Evolutionary conservation across 1,140 invertebrate genomes (phyloP).

Genomic region (Leguminivora glycinivorella): DNA sequence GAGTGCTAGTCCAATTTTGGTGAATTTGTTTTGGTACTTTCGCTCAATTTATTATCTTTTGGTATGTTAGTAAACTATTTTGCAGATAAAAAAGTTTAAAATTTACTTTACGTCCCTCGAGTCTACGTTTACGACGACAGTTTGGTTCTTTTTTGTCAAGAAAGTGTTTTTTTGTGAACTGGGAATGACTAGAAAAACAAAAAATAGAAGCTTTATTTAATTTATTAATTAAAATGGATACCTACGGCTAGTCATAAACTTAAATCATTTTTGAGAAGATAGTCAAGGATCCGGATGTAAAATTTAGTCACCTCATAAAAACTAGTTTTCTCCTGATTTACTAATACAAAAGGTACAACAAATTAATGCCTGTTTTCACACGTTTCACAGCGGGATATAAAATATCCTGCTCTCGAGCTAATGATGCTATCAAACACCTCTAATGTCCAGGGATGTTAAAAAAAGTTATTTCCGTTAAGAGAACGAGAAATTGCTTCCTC

Average conservation of each 20-base stretch:
- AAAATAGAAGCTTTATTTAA: no score
- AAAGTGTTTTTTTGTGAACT: no score
- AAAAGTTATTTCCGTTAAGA: constrained; percentile 73
- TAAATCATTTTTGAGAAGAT: background rate
- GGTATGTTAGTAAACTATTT: background rate
- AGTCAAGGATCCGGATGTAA: background rate
- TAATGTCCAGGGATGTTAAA: constrained; percentile 68
- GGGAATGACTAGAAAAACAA: no score
- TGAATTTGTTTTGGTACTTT: background rate
- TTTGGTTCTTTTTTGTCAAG: no score
- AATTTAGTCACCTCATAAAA: background rate
- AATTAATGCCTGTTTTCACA: constrained; percentile 2
- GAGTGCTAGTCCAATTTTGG: background rate
- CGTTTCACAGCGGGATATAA: constrained; percentile 14
- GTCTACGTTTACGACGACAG: no score
- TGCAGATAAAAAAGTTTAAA: no score
- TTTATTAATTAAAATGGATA: no score
- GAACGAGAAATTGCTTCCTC: constrained; percentile 75
- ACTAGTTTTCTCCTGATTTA: background rate
- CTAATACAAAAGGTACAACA: background rate
- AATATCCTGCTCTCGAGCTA: constrained; percentile 43
- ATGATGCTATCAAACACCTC: constrained; percentile 58
- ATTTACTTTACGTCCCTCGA: no score
- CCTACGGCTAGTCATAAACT: no score
- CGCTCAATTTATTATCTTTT: background rate